Evolutionary conservation across 2,797 vertebrate species (phyloP), one percentile per base, ranked within the genome.

Genomic region (Clarias platycephalus): DNA sequence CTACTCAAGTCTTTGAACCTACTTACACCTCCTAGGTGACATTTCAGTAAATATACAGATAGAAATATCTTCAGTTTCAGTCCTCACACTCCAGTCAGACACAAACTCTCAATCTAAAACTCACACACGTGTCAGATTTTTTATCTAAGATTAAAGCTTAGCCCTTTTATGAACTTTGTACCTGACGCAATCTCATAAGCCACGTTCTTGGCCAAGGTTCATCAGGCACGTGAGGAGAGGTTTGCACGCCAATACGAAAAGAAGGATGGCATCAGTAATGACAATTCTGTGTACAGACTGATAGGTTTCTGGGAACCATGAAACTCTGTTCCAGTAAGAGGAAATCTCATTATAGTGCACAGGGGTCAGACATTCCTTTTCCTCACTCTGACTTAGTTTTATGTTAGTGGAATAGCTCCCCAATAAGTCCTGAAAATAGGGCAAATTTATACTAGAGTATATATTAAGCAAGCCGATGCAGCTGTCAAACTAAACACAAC

Each of bases 381-480:
- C 64, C 64, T 70, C 1, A 1, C 22, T 44, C 4, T 5, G 77
- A 26, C 24, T 64, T 26, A 49, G 60, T 28, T 49, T 53, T 84
- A 84, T 24, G 57, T 64, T 91, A 91, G 92, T 87, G 90, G 89
- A 89, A 90, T 89, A 22, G 62, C 28, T 66, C 37, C 37, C 37
- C 37, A 40, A 66, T 64, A 18, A 60, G 55, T 55, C 26, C 16
- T 49, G 2, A 12, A n/a, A 26, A 82, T 55, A 58, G 10, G 37
- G 49, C 34, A 58, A 44, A 57, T 55, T 40, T 57, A 62, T 40
- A 63, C 58, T 16, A 26, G 76, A 34, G 31, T 12, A 37, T 60
- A 58, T 34, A 58, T 12, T 37, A 12, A 24, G 31, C 0, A 58
- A 22, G 58, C 1, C 5, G 15, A 49, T 49, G n/a, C 6, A 16